Base-by-base conservation (phyloP, 1,140 invertebrate species). In the Antheraea mylitta region DNA sequence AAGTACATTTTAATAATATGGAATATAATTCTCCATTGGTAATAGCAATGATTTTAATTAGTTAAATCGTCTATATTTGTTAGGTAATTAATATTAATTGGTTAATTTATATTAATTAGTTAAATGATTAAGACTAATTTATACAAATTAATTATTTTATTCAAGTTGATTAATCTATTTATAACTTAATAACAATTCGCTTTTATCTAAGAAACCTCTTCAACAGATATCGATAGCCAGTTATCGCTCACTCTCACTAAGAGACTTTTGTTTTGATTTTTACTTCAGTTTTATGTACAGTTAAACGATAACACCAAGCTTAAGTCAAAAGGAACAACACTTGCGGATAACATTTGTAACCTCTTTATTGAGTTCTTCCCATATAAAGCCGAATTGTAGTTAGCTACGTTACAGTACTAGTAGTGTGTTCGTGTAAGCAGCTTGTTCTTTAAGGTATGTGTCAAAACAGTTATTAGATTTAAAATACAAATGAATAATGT, bases 191-290 rank as follows among this genome's bases (percentile, higher is more conserved):
- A 53, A 16, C 16, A 53, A 53, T 13, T 53, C 11, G 13, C 16
- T 42, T 42, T 16, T 53, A 53, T 53, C 45, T 16, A 16, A 16
- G 6, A 53, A 53, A 7, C 45, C 9, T 53, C 45, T 13, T 53
- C 45, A 53, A 53, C 11, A 53, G 16, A 53, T 13, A 13, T 53
- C 45, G 11, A 53, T 53, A 2, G 16, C 10, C 45, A 1, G 9
- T 63, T 63, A 63, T 63, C 61, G 36, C 61, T 63, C 61, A 63
- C 61, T 63, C 61, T 36, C 61, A 16, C 45, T 16, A 13, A 13
- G 16, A 53, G 45, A 53, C 11, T 53, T 6, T 53, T 53, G 45
- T 53, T 36, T 63, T 37, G 19, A n/a, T 63, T 63, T 63, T 36
- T 30, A 30, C 61, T 63, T n/a, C 19, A 16, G 5, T 37, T n/a